phyloP scores from a whole-genome alignment of 1,140 invertebrate genomes.

The Periplaneta americana region DNA sequence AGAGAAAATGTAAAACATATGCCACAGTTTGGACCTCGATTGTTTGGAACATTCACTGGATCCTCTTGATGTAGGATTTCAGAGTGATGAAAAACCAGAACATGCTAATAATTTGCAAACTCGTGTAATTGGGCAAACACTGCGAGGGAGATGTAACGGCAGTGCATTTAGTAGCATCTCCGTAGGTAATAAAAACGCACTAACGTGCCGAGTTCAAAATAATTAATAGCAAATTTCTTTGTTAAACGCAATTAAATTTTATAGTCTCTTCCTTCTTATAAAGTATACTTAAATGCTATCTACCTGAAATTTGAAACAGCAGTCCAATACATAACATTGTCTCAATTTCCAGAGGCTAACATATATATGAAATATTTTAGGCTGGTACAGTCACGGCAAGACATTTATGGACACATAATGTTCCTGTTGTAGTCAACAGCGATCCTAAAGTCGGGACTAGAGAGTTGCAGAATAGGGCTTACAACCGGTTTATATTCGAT shows the following conservation, averaged over 20 bases:
- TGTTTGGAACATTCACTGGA: no score
- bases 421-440: no score
- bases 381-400: no score
- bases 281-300: background rate
- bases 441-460: no score
- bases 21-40: no score
- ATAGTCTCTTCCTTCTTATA: background rate
- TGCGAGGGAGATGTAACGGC: background rate
- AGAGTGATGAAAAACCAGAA: background rate
- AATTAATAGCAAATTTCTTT: background rate
- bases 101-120: background rate
- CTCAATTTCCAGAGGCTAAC: background rate
- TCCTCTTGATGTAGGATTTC: background rate
- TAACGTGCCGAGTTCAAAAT: background rate
- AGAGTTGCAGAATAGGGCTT: no score
- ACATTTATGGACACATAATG: no score
- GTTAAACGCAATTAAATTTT: background rate
- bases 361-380: background rate
- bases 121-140: background rate
- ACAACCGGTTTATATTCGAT: no score
- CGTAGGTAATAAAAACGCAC: background rate
- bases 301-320: background rate
- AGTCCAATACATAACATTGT: background rate
- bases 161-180: background rate
- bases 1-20: no score